Conservation (phyloP, 2,797 vertebrate genomes). For the Propithecus perrieri region DNA sequence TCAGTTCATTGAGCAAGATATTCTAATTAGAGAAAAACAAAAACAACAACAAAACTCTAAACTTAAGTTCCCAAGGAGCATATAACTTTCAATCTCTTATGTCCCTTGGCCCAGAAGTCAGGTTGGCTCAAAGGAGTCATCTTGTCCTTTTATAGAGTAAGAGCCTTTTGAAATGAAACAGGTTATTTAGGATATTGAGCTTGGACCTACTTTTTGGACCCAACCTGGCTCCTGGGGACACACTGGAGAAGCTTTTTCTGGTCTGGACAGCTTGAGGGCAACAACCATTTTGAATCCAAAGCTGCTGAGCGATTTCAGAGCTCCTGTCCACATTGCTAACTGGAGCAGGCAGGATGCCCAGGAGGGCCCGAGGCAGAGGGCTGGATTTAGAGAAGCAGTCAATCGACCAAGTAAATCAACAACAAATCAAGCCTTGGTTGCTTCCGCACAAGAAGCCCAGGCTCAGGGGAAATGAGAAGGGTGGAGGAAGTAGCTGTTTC, state of each 20-base stretch:
- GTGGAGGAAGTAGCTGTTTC: not conserved
- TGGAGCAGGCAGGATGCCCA: not conserved
- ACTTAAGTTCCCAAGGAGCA: not conserved
- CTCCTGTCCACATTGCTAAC: not conserved
- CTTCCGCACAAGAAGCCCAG: not conserved
- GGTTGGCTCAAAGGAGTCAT: not conserved
- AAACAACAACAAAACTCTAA: not conserved
- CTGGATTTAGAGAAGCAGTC: not conserved
- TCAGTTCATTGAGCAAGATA: not conserved
- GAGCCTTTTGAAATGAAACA: not conserved
- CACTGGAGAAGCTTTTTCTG: not conserved
- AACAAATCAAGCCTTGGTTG: not conserved
- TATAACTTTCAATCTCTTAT: not conserved
- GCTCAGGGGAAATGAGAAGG: not conserved
- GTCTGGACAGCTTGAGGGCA: not conserved
- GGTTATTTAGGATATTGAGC: not conserved
- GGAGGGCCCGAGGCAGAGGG: not conserved
- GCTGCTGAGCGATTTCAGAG: not conserved
- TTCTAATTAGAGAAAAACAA: not conserved
- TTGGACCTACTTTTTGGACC: not conserved
- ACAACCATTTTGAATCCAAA: not conserved
- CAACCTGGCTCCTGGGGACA: not conserved
- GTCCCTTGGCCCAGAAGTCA: not conserved
- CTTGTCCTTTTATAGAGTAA: slow-evolving; percentile 1
- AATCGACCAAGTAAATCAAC: not conserved